phyloP scores from a whole-genome alignment of 1,140 invertebrate genomes.

The Homalodisca vitripennis region DNA sequence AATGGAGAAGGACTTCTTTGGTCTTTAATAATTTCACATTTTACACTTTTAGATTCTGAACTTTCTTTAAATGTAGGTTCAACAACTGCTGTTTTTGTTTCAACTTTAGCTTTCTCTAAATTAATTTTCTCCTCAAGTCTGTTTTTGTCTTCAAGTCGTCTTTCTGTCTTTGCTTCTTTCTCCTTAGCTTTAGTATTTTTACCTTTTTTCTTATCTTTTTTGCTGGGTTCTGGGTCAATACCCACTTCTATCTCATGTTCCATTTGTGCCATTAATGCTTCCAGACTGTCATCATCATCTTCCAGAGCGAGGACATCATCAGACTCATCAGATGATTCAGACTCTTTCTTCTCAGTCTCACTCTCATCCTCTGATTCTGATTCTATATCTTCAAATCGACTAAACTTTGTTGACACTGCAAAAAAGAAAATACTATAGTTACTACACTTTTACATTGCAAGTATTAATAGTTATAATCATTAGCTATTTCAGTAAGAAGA shows the following conservation, averaged over 20 bases:
- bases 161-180: slow-evolving; percentile 10
- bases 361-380: slow-evolving; percentile 46
- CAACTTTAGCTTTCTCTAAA: slow-evolving; percentile 21
- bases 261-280: slow-evolving; percentile 50
- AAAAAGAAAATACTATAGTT: slow-evolving; percentile 33
- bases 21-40: no score
- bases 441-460: no score
- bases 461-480: no score
- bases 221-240: slow-evolving; percentile 33
- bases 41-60: no score
- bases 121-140: no score
- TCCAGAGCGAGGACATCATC: slow-evolving; percentile 47
- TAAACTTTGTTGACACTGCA: slow-evolving; percentile 47
- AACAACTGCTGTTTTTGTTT: neutral
- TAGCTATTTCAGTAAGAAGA: no score
- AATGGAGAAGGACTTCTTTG: no score
- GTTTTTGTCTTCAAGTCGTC: neutral
- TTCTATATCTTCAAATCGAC: slow-evolving; percentile 46
- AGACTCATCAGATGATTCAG: slow-evolving; percentile 32
- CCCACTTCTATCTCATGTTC: slow-evolving; percentile 47
- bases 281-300: slow-evolving; percentile 48
- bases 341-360: slow-evolving; percentile 29
- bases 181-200: slow-evolving; percentile 35
- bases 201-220: slow-evolving; percentile 42
- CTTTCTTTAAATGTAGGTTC: slow-evolving; percentile 1